Conservation (phyloP, 2,113 vertebrate genomes). For the Romanogobio albipinnatus region DNA sequence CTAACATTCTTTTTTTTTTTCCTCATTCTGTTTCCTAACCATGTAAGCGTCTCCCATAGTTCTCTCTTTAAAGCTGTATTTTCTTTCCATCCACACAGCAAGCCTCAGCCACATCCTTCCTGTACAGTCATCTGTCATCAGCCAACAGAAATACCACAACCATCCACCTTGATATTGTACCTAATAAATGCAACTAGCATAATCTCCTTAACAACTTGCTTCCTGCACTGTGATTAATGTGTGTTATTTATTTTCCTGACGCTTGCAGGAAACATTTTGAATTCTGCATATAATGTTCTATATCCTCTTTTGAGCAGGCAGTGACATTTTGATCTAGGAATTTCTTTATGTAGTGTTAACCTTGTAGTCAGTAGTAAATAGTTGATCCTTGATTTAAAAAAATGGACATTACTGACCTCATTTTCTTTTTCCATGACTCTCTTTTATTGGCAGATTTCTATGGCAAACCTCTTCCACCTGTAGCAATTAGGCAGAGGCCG, state of each 20-base stretch:
- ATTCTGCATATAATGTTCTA: not conserved
- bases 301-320: not conserved
- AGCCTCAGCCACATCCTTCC: conserved; percentile 22
- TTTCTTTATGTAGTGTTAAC: not conserved
- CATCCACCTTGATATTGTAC: not conserved
- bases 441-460: conserved; percentile 76
- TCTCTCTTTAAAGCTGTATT: not conserved
- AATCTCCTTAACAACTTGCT: conserved; percentile 1
- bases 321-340: conserved; percentile 3
- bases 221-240: not conserved
- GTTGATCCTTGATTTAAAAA: not conserved
- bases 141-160: conserved; percentile 10
- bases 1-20: conserved; percentile 25
- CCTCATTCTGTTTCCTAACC: conserved; percentile 4
- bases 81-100: conserved; percentile 36
- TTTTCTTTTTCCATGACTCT: conserved; percentile 48
- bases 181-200: conserved; percentile 7
- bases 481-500: conserved; percentile 74
- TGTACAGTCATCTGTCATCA: not conserved
- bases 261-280: conserved; percentile 14
- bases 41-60: not conserved
- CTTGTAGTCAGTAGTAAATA: not conserved
- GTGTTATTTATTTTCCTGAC: not conserved
- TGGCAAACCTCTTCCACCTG: conserved; percentile 80
- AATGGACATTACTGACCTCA: conserved; percentile 45